These are phyloP conservation scores for Tenthredo amoena DNA, from an alignment of 2,888 invertebrate genomes.

Conservation along the genomic window DNA sequence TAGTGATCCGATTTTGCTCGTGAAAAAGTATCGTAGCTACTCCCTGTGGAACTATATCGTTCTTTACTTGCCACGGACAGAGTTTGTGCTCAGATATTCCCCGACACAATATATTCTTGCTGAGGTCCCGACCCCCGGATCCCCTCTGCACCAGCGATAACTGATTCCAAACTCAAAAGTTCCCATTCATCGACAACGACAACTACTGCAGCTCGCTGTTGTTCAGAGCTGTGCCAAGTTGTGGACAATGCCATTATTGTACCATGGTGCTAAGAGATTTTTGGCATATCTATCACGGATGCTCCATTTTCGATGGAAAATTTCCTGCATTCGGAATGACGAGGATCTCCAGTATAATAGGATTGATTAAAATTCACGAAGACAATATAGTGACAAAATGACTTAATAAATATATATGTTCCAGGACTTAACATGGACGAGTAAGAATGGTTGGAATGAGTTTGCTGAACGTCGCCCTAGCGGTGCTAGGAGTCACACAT, in stretches of 20 bases:
- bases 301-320: neutral
- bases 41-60: neutral
- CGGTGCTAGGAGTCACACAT: constrained; percentile 73
- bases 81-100: neutral
- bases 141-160: neutral
- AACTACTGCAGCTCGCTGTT: neutral
- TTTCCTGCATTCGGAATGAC: neutral
- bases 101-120: neutral
- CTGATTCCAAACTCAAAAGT: constrained; percentile 28
- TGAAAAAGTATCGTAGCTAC: neutral
- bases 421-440: constrained; percentile 71
- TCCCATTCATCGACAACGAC: neutral
- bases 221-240: neutral
- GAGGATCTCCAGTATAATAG: no score
- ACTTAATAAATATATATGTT: constrained; percentile 50
- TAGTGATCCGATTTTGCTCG: neutral
- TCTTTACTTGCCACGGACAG: neutral
- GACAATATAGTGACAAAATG: neutral
- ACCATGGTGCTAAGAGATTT: neutral
- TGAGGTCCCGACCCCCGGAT: neutral
- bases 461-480: constrained; percentile 70
- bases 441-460: constrained; percentile 71
- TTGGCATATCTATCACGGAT: neutral
- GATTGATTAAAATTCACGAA: neutral
- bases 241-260: neutral